These are phyloP conservation scores for Xestia ashworthii DNA, from an alignment of 2,888 invertebrate genomes.

Conservation along the genomic window DNA sequence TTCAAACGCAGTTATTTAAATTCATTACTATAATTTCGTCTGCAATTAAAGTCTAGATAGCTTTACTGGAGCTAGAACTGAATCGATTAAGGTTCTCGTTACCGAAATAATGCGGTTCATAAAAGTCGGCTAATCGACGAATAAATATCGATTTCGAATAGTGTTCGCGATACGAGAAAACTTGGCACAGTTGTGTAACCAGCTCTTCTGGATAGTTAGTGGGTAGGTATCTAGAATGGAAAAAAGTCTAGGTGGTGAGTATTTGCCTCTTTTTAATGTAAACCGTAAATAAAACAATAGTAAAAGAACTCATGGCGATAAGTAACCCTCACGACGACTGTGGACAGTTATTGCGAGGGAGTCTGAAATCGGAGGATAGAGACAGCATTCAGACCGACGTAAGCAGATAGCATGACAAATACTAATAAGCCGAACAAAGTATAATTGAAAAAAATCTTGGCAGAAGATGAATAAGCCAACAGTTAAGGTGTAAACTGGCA, in stretches of 20 bases:
- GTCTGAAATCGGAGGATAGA: background rate
- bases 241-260: background rate
- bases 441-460: background rate
- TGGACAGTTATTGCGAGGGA: background rate
- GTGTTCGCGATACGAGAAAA: conserved; percentile 32
- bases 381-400: background rate
- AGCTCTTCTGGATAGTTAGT: conserved; percentile 30
- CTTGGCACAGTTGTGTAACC: conserved; percentile 38
- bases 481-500: background rate
- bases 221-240: conserved; percentile 32
- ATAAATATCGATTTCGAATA: conserved; percentile 61
- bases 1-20: conserved; percentile 28
- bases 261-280: background rate
- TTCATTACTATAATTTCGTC: conserved; percentile 26
- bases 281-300: background rate
- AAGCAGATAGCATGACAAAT: background rate
- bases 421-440: background rate
- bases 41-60: conserved; percentile 38
- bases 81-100: conserved; percentile 50
- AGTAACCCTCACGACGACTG: background rate
- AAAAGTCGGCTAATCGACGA: conserved; percentile 56
- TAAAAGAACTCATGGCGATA: background rate
- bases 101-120: conserved; percentile 56
- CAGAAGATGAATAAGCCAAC: background rate
- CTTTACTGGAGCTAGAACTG: conserved; percentile 22